Percentiles rank a stretch among this genome's conserved stretches.
phyloP scores from a whole-genome alignment of 2,797 vertebrate species.

The Meriones psammophilus region DNA sequence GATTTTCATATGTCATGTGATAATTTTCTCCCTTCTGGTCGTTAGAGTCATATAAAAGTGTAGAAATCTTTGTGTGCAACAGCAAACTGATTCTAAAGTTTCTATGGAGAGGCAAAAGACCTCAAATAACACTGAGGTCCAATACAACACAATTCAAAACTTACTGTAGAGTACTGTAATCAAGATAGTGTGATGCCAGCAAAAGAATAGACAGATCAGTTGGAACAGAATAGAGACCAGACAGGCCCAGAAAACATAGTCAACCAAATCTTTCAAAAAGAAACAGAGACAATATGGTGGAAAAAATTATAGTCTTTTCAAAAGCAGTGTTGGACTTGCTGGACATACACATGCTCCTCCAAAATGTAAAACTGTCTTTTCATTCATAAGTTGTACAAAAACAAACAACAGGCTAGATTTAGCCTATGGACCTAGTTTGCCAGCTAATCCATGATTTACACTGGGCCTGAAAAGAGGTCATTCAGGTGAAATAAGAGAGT shows the following conservation, averaged over 20 bases:
- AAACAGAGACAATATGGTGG: neutral
- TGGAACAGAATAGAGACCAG: neutral
- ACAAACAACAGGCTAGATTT: neutral
- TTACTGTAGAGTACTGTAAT: neutral
- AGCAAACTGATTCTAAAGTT: constrained; percentile 40
- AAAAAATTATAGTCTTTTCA: neutral
- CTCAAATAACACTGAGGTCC: neutral
- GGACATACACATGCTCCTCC: neutral
- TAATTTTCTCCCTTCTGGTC: neutral
- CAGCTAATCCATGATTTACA: neutral
- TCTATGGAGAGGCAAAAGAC: neutral
- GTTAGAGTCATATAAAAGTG: neutral
- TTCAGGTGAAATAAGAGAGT: neutral
- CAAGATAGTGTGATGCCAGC: neutral
- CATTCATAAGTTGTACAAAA: neutral
- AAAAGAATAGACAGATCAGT: neutral
- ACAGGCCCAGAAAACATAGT: neutral
- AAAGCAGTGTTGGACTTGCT: neutral
- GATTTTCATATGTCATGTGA: neutral
- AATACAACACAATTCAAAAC: neutral
- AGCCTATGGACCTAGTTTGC: neutral
- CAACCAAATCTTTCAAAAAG: neutral
- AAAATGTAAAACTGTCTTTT: neutral
- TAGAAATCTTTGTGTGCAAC: neutral
- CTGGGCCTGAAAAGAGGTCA: neutral